Evolutionary conservation across 2,797 vertebrate genomes (phyloP).

Genomic region (Trematomus bernacchii): DNA sequence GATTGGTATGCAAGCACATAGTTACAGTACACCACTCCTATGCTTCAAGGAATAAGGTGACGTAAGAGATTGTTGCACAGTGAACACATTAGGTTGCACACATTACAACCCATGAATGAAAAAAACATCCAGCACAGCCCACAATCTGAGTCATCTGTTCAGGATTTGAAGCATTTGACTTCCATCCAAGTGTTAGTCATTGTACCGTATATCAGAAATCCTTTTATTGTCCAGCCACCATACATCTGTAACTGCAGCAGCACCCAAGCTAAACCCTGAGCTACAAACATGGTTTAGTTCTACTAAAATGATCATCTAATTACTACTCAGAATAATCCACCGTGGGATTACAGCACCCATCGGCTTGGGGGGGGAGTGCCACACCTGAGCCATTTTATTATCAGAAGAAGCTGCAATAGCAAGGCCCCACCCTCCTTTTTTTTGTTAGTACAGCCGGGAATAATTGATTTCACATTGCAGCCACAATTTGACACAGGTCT

Average conservation of each 20-base stretch:
- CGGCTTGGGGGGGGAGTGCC: too few species aligned
- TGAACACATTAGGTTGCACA: not conserved
- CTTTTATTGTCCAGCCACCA: not conserved
- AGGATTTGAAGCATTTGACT: conserved; percentile 16
- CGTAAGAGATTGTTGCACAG: not conserved
- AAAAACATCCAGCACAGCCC: conserved; percentile 3
- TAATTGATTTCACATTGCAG: conserved; percentile 23
- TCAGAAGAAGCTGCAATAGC: conserved; percentile 13
- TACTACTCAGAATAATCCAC: conserved; percentile 43
- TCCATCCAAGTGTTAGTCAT: conserved; percentile 11
- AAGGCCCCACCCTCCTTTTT: conserved; percentile 1
- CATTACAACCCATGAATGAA: not conserved
- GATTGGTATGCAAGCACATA: not conserved
- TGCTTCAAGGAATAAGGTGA: conserved; percentile 3
- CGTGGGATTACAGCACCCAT: conserved; percentile 40
- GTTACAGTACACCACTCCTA: not conserved
- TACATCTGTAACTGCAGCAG: conserved; percentile 12
- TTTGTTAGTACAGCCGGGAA: not conserved
- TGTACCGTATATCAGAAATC: not conserved
- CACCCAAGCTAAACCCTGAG: conserved; percentile 7
- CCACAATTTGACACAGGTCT: not conserved
- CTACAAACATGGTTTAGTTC: not conserved
- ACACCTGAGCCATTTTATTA: conserved; percentile 29
- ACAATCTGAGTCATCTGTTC: conserved; percentile 21
- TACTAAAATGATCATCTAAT: conserved; percentile 43